Evolutionary conservation across 2,797 vertebrate species (phyloP).

Genomic region (Lepidocolaptes lacrymiger): DNA sequence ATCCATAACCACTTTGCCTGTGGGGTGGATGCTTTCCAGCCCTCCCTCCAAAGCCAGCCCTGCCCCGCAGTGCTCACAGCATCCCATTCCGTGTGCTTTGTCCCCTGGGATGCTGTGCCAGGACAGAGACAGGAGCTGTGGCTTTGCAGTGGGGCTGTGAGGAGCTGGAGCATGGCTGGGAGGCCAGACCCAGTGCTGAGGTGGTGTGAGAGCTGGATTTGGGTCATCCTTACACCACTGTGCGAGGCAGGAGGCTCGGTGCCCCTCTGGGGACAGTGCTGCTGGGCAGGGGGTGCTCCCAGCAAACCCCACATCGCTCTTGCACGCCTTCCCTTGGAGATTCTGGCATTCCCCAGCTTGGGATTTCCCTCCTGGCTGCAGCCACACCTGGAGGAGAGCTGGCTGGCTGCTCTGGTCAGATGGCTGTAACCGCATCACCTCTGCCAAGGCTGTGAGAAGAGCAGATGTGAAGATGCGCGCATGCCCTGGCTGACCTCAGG

Average conservation of each 20-base stretch:
- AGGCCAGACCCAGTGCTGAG: neutral
- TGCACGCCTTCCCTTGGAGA: neutral
- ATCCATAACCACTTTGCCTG: slow-evolving; percentile 73
- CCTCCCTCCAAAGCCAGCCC: neutral
- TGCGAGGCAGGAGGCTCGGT: neutral
- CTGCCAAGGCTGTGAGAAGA: slow-evolving; percentile 65
- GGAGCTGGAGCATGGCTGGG: neutral
- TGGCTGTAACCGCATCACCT: slow-evolving; percentile 17
- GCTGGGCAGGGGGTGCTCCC: neutral
- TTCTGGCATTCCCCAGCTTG: neutral
- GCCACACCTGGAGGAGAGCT: neutral
- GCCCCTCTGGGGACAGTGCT: neutral
- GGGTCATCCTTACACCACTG: neutral
- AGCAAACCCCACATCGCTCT: neutral
- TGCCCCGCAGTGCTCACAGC: neutral
- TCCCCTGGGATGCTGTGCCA: neutral
- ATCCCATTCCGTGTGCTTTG: accelerated
- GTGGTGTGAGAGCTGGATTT: neutral
- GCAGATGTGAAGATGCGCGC: slow-evolving; percentile 9
- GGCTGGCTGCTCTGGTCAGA: slow-evolving; percentile 16
- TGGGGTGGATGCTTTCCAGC: neutral
- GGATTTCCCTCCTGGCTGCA: neutral
- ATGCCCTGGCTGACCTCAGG: slow-evolving; percentile 59
- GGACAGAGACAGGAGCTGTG: neutral
- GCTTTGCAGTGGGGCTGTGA: neutral